Conservation (phyloP, 2,888 invertebrate genomes). For the Eledone cirrhosa region DNA sequence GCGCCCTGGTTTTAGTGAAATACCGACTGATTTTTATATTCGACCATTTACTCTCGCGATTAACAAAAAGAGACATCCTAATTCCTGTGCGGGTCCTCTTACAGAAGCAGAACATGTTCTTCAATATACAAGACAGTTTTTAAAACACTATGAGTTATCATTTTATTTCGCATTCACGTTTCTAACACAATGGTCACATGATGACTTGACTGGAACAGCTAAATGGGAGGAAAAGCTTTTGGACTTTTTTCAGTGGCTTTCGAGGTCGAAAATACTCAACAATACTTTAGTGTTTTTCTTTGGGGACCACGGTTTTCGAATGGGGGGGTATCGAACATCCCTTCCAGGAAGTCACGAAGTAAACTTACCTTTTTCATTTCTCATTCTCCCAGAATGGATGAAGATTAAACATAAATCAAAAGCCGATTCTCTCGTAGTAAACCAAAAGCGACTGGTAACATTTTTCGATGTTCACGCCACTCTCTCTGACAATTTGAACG, state of each 20-base stretch:
- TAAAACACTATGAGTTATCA: background rate
- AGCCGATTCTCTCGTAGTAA: background rate
- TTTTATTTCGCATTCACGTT: conserved; percentile 7
- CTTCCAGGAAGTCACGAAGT: background rate
- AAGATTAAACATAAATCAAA: background rate
- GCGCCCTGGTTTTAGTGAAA: background rate
- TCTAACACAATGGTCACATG: background rate
- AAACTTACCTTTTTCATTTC: background rate
- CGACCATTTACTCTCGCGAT: background rate
- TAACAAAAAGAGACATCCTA: background rate
- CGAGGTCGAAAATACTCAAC: background rate
- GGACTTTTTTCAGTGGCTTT: background rate
- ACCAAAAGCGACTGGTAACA: background rate
- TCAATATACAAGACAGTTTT: background rate
- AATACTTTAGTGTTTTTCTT: conserved; percentile 9
- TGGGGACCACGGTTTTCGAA: conserved; percentile 3
- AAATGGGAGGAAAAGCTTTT: background rate
- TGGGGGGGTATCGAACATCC: background rate
- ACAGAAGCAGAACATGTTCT: background rate
- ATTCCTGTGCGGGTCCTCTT: background rate
- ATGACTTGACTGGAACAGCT: background rate
- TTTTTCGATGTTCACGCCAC: background rate
- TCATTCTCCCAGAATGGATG: background rate
- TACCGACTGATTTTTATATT: conserved; percentile 1
- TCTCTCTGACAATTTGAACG: background rate